phyloP scores from a whole-genome alignment of 2,797 vertebrate genomes.

The Falco naumanni region DNA sequence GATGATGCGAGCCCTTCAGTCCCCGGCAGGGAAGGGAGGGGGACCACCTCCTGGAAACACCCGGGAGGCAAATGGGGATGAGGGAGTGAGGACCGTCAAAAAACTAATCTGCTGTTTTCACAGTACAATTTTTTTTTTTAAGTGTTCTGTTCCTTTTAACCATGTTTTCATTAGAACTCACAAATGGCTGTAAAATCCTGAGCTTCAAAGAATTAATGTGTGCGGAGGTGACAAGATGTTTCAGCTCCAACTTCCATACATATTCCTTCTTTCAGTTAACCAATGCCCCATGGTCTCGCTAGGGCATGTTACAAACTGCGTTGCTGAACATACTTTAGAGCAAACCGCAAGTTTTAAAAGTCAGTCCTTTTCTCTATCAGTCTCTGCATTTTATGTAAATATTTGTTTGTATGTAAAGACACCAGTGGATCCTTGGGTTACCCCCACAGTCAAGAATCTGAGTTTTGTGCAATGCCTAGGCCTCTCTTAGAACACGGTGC shows the following conservation, averaged over 20 bases:
- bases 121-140: background rate
- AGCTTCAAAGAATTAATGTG: conserved; percentile 1
- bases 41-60: background rate
- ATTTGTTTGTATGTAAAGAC: conserved; percentile 61
- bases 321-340: conserved; percentile 44
- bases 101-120: conserved; percentile 33
- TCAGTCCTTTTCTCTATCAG: conserved; percentile 25
- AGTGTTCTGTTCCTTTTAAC: conserved; percentile 20
- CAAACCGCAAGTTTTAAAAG: background rate
- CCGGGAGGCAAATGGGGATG: background rate
- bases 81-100: conserved; percentile 4
- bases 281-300: background rate
- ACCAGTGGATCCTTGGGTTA: conserved; percentile 50
- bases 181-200: conserved; percentile 39
- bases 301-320: conserved; percentile 25
- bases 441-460: background rate
- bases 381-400: conserved; percentile 65
- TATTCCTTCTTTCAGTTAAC: conserved; percentile 39
- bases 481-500: conserved; percentile 65
- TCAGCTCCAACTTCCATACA: conserved; percentile 24
- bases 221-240: conserved; percentile 15
- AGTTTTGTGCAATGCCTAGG: conserved; percentile 60
- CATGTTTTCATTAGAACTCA: background rate
- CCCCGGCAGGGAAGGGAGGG: rapidly evolving
- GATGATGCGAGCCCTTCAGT: background rate